Percentiles rank a stretch among this genome's conserved stretches.
Evolutionary conservation across 2,888 invertebrate genomes (phyloP).

Genomic region (Epistrophella euchroma): DNA sequence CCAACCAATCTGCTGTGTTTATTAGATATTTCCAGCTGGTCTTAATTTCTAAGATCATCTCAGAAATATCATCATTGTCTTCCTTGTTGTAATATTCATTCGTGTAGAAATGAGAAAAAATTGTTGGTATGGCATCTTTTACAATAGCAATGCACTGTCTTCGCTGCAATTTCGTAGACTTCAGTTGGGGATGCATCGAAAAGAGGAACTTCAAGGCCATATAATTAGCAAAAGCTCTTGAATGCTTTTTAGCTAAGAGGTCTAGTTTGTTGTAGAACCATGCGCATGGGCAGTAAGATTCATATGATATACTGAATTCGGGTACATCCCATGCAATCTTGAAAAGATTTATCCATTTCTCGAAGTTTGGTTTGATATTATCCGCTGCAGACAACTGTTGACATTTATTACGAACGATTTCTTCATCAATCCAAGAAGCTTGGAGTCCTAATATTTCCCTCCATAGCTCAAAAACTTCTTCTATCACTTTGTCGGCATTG

Average conservation of each 20-base stretch:
- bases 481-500: conserved; percentile 76
- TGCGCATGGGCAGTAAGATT: conserved; percentile 76
- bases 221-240: conserved; percentile 81
- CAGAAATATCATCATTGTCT: conserved; percentile 75
- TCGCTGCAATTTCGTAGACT: conserved; percentile 77
- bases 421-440: conserved; percentile 77
- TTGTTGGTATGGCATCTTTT: conserved; percentile 20
- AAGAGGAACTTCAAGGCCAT: conserved; percentile 80
- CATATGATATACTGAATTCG: conserved; percentile 40
- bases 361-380: conserved; percentile 23
- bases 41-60: conserved; percentile 78
- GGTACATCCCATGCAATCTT: conserved; percentile 80
- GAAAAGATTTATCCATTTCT: conserved; percentile 78
- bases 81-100: conserved; percentile 79
- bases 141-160: conserved; percentile 33
- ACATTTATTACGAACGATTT: neutral
- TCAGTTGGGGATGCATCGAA: conserved; percentile 79
- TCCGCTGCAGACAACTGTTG: accelerated
- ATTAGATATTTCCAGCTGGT: conserved; percentile 77
- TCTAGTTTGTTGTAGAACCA: conserved; percentile 79
- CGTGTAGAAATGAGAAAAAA: conserved; percentile 43
- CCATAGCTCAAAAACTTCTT: conserved; percentile 79
- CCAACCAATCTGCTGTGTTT: conserved; percentile 79
- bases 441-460: conserved; percentile 76
- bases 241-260: conserved; percentile 77